A percentile compares a stretch with the other conserved stretches of the same genome.
phyloP scores from a whole-genome alignment of 2,797 vertebrate species.

The Furcifer pardalis region DNA sequence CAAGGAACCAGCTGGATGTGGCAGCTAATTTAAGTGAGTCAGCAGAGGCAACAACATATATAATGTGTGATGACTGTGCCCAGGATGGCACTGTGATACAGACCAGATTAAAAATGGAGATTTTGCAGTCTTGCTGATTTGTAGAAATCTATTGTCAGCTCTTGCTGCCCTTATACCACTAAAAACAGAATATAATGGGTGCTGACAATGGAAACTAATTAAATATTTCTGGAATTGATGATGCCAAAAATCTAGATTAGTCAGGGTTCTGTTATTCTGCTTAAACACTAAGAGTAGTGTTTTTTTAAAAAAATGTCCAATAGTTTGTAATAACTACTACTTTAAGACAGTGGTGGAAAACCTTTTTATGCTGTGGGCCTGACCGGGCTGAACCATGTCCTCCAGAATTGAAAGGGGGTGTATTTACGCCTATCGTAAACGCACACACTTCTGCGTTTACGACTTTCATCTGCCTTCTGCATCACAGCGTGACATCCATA shows the following conservation, averaged over 20 bases:
- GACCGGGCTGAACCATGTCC: no score
- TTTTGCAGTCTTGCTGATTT: not conserved
- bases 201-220: not conserved
- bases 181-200: not conserved
- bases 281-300: not conserved
- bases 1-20: not conserved
- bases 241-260: not conserved
- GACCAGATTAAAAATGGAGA: not conserved
- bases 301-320: not conserved
- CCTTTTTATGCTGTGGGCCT: no score
- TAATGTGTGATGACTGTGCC: not conserved
- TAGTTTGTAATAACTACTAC: not conserved
- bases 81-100: not conserved
- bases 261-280: not conserved
- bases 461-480: no score
- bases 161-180: not conserved
- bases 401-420: no score
- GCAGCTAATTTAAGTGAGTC: constrained; percentile 25
- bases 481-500: no score
- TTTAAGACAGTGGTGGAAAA: no score
- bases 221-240: not conserved
- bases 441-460: no score
- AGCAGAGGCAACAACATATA: not conserved
- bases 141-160: not conserved
- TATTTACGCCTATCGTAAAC: no score